phyloP scores from a whole-genome alignment of 2,113 vertebrate genomes.

The Hemiprocne comata region DNA sequence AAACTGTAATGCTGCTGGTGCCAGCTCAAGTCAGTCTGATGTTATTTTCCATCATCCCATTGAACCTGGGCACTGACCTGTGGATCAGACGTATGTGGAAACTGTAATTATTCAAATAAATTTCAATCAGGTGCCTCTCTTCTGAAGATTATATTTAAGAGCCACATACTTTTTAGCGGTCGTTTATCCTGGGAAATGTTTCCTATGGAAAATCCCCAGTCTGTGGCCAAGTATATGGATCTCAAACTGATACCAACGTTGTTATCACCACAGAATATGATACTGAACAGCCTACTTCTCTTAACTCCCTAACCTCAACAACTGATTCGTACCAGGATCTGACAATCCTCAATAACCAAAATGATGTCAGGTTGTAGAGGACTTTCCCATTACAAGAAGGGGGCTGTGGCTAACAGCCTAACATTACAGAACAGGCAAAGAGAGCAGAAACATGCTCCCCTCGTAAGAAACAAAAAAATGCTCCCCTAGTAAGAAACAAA shows the following conservation, averaged over 20 bases:
- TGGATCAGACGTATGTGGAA: constrained; percentile 57
- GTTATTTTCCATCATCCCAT: constrained; percentile 44
- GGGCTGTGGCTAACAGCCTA: background rate
- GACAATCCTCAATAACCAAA: background rate
- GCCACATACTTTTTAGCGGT: background rate
- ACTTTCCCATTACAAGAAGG: background rate
- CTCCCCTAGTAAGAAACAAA: background rate
- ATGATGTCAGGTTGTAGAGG: background rate
- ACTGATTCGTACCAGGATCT: background rate
- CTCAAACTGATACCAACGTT: background rate
- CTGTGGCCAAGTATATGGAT: background rate
- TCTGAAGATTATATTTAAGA: background rate
- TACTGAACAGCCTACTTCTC: background rate
- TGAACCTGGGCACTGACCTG: constrained; percentile 65
- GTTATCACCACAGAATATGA: background rate
- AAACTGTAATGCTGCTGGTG: background rate
- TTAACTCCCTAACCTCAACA: background rate
- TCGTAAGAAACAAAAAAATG: background rate
- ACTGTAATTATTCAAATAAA: constrained; percentile 53
- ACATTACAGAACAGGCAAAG: background rate
- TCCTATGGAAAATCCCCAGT: constrained; percentile 51
- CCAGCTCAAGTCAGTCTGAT: constrained; percentile 19
- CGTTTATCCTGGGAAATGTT: background rate
- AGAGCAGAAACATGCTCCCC: background rate
- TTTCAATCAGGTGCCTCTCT: background rate